Evolutionary conservation across 92 coral and sea anemone species (phyloP).

Genomic region (Umimayanthus chanpuru): DNA sequence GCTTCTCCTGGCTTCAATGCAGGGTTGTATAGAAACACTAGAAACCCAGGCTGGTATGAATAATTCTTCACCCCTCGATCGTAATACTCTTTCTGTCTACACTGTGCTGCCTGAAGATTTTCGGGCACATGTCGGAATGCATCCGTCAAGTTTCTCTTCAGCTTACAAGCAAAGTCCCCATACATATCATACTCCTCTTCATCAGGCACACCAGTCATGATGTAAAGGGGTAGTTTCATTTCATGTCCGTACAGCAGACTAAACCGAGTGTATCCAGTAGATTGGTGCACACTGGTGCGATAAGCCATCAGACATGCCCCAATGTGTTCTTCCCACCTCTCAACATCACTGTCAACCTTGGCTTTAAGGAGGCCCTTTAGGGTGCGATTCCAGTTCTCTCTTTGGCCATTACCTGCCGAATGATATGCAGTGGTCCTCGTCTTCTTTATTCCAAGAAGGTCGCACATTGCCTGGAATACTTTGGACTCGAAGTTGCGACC

Average conservation of each 20-base stretch:
- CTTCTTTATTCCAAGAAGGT: not conserved
- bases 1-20: too few species aligned
- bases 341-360: not conserved
- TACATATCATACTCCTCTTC: not conserved
- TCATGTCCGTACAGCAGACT: slow-evolving; percentile 8
- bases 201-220: slow-evolving; percentile 5
- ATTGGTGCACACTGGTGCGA: not conserved
- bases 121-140: not conserved
- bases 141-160: not conserved
- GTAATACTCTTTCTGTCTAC: too few species aligned
- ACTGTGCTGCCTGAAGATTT: slow-evolving; percentile 35
- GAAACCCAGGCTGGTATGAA: slow-evolving; percentile 47
- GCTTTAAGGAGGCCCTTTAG: too few species aligned
- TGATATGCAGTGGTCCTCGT: too few species aligned
- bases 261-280: slow-evolving; percentile 23
- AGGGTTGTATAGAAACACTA: slow-evolving; percentile 45
- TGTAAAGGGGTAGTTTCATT: slow-evolving; percentile 10
- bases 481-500: not conserved
- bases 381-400: too few species aligned
- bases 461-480: not conserved
- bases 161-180: not conserved
- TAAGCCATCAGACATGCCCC: not conserved
- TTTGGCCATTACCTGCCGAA: too few species aligned
- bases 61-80: slow-evolving; percentile 11
- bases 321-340: not conserved